Conservation (phyloP, 1,140 invertebrate genomes). For the Bombus sibiricus region DNA sequence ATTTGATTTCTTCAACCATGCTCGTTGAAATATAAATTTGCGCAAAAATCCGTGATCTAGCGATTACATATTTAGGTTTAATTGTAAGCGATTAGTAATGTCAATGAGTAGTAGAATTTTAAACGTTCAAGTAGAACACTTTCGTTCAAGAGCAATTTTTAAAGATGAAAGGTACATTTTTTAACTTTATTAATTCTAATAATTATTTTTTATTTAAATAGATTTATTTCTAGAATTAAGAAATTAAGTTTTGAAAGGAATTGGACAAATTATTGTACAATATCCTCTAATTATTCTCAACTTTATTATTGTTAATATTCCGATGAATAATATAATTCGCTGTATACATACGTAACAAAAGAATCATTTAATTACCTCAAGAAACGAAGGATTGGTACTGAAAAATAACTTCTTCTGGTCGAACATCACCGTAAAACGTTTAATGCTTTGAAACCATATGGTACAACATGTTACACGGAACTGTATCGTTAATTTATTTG, state of each 20-base stretch:
- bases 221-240: too few species aligned
- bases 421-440: not conserved
- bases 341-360: not conserved
- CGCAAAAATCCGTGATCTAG: too few species aligned
- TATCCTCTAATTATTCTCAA: too few species aligned
- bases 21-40: too few species aligned
- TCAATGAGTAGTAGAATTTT: not conserved
- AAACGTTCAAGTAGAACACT: not conserved
- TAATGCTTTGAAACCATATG: not conserved
- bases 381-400: not conserved
- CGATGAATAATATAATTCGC: accelerated
- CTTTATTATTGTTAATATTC: too few species aligned
- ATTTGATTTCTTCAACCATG: too few species aligned
- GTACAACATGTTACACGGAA: not conserved
- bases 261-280: too few species aligned
- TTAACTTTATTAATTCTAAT: too few species aligned
- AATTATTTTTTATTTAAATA: too few species aligned
- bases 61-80: not conserved
- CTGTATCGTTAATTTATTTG: not conserved
- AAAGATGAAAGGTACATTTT: too few species aligned
- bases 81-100: not conserved
- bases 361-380: not conserved
- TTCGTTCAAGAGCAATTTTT: not conserved
- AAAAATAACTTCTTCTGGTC: not conserved
- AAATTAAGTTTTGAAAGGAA: too few species aligned